Evolutionary conservation across 2,113 vertebrate species (phyloP).

Genomic region (Gallinago media): DNA sequence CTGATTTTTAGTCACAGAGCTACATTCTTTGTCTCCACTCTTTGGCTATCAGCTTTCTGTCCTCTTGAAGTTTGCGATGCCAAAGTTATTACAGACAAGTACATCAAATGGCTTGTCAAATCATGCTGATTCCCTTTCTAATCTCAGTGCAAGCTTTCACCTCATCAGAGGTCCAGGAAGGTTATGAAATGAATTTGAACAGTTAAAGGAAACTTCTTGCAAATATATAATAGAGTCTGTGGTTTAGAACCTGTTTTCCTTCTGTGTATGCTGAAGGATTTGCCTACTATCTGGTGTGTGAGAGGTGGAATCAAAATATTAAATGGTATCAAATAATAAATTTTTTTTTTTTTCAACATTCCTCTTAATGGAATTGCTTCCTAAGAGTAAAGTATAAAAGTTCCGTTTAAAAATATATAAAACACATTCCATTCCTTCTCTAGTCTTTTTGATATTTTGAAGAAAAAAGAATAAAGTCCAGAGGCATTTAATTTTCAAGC

Average conservation of each 20-base stretch:
- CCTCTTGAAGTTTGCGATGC: background rate
- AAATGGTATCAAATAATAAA: background rate
- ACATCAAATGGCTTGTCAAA: conserved; percentile 17
- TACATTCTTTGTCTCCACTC: background rate
- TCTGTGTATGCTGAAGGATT: background rate
- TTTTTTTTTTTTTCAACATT: background rate
- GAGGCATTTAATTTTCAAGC: background rate
- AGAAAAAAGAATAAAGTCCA: background rate
- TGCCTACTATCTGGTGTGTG: background rate
- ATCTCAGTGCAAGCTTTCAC: conserved; percentile 9
- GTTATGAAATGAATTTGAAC: background rate
- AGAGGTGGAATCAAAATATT: background rate
- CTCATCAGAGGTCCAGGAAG: background rate
- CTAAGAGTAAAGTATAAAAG: background rate
- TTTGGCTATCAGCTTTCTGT: background rate
- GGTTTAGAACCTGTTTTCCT: background rate
- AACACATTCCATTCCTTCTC: background rate
- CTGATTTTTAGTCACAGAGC: background rate
- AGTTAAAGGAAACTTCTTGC: background rate
- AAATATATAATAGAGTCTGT: background rate
- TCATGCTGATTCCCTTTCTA: conserved; percentile 7
- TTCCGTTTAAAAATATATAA: background rate
- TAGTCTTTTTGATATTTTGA: background rate
- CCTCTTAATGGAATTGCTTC: background rate
- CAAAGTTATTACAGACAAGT: background rate